phyloP scores from a whole-genome alignment of 2,113 vertebrate species.

The Gymnobelideus leadbeateri region DNA sequence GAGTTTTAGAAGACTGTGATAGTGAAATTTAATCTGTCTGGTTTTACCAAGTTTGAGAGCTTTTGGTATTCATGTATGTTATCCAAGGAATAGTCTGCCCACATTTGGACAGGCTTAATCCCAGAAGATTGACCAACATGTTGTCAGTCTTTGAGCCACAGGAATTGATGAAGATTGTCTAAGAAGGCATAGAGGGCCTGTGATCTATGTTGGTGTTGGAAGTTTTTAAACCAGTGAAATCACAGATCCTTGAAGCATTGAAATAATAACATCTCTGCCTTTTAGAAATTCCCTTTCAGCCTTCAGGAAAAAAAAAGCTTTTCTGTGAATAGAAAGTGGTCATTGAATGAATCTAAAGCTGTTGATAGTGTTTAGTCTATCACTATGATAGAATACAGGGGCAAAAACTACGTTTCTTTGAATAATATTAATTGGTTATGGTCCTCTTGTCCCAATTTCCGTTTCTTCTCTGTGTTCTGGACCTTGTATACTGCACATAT shows the following conservation, averaged over 20 bases:
- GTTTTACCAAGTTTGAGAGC: not conserved
- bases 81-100: not conserved
- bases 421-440: not conserved
- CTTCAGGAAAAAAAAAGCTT: conserved; percentile 44
- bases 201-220: not conserved
- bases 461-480: not conserved
- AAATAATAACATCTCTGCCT: conserved; percentile 23
- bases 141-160: not conserved
- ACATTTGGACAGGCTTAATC: not conserved
- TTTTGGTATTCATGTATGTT: not conserved
- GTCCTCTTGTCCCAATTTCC: not conserved
- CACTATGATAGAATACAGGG: not conserved
- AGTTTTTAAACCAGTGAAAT: not conserved
- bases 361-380: not conserved
- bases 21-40: not conserved
- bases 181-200: not conserved
- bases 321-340: conserved; percentile 38
- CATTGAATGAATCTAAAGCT: conserved; percentile 28
- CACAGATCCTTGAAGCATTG: not conserved
- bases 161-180: not conserved
- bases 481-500: conserved; percentile 19
- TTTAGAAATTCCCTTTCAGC: conserved; percentile 37
- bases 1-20: not conserved
- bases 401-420: not conserved
- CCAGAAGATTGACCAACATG: not conserved